Base-by-base conservation (phyloP, 2,888 invertebrate genomes). In the Tricholauxania praeusta region DNA sequence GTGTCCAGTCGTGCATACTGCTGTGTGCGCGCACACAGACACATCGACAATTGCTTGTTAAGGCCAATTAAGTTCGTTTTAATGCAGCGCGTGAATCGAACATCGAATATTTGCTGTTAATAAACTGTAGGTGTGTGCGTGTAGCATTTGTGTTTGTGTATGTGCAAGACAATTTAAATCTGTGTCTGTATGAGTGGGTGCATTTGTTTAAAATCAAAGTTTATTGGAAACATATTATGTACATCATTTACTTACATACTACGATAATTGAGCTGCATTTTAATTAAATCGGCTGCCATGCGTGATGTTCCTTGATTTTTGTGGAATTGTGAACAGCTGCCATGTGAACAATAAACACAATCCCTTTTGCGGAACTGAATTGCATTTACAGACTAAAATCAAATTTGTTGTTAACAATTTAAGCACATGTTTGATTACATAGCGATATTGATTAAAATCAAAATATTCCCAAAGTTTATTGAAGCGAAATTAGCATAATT, bases 1-100 rank as follows among this genome's bases (percentile, higher is more conserved):
- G 28, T 15, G 62, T 19, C 62, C 32, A 15, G 12, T 22, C 15
- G 28, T 17, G 66, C 17, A 49, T 32, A 32, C 52, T 49, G 49
- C 39, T 55, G 22, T 19, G 39, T 39, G 39, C 39, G 39, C 32
- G 32, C 32, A 1, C 39, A 39, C 39, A 39, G 39, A 39, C 39
- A 39, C 39, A 39, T 10, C 7, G 39, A 39, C 55, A 22, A 17
- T 1, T 22, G 22, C 17, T 55, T 55, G 55, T 19, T 55, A 55
- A 55, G 55, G 55, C 22, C 55, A 55, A 55, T 55, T 55, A 55
- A 55, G n/a, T 55, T 55, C 22, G n/a, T 55, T 55, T n/a, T 39
- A 39, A 39, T 39, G 39, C 39, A 32, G 15, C 60, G 22, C 28
- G 7, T 15, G 39, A 19, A 19, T 17, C 22, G 55, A 19, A 55